Evolutionary conservation across 2,888 invertebrate genomes (phyloP), one percentile per base, ranked within the genome.

Genomic region (Buathra laborator): DNA sequence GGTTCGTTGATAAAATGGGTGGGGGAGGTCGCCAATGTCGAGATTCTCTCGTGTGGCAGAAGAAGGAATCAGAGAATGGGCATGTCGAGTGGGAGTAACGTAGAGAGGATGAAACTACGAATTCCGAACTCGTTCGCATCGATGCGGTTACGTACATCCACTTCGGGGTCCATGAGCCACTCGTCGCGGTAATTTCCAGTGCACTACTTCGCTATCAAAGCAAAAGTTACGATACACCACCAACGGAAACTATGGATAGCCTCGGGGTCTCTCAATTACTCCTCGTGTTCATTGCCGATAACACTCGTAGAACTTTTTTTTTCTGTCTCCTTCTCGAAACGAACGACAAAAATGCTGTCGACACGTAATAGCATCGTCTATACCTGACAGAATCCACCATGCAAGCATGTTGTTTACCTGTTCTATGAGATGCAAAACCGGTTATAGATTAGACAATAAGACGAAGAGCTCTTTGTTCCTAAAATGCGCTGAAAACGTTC

Each of bases 71-170:
- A 16, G 68, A 37, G 53, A 72, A 75, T 75, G 44, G 81, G 68
- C 53, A 32, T 75, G 29, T 67, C 59, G 75, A 68, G 75, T 68
- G 56, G 66, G 67, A 48, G 72, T 72, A 62, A 68, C 67, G 59
- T 56, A 19, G 44, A 46, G 48, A 70, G 70, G 44, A 66, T 56
- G 74, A 71, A 78, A 71, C 77, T 77, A 68, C 71, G 66, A 82
- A 82, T 78, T 82, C 76, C 51, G 24, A 64, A 53, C 81, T 62
- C 76, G 62, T 82, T 64, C 59, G 56, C 67, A 44, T 77, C 67
- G 37, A 70, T 59, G 64, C 68, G 81, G 81, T 82, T 82, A 82
- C 82, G 66, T 72, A 82, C 76, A 70, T 71, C 77, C 77, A 82
- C 66, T 78, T 78, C 46, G n/a, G 51, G 59, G n/a, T 68, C 59